phyloP scores from a whole-genome alignment of 2,113 vertebrate species.

The Salminus brasiliensis region DNA sequence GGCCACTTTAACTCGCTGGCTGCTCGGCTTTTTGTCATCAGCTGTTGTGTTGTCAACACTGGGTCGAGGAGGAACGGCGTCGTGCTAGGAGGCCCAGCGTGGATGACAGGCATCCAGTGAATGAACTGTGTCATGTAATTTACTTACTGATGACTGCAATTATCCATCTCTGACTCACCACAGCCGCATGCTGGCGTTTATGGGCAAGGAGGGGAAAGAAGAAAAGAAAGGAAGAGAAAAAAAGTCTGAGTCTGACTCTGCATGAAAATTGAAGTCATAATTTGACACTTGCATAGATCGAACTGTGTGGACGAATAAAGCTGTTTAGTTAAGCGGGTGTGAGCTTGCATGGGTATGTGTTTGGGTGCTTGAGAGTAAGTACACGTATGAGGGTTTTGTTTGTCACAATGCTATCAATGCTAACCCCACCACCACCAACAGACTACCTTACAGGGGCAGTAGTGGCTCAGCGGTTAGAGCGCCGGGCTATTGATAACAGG shows the following conservation, averaged over 20 bases:
- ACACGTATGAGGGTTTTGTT: background rate
- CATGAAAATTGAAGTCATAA: slow-evolving; percentile 36
- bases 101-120: slow-evolving; percentile 45
- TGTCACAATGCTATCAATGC: too few relatives aligned
- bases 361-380: background rate
- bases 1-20: slow-evolving; percentile 31
- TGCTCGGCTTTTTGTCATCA: slow-evolving; percentile 25
- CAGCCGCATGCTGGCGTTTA: background rate
- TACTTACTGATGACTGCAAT: slow-evolving; percentile 47
- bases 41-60: slow-evolving; percentile 36
- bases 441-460: too few relatives aligned
- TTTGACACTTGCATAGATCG: slow-evolving; percentile 24
- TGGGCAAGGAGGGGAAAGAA: background rate
- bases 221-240: too few relatives aligned
- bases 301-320: slow-evolving; percentile 9
- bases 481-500: too few relatives aligned
- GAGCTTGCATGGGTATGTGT: background rate
- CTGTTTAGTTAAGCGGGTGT: background rate
- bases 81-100: slow-evolving; percentile 26
- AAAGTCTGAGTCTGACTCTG: slow-evolving; percentile 15
- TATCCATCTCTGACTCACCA: slow-evolving; percentile 40
- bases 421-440: too few relatives aligned
- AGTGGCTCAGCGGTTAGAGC: too few relatives aligned
- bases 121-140: slow-evolving; percentile 51
- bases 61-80: slow-evolving; percentile 15